Base-by-base conservation (phyloP, 2,888 invertebrate genomes). In the Gasteruption jaculator region DNA sequence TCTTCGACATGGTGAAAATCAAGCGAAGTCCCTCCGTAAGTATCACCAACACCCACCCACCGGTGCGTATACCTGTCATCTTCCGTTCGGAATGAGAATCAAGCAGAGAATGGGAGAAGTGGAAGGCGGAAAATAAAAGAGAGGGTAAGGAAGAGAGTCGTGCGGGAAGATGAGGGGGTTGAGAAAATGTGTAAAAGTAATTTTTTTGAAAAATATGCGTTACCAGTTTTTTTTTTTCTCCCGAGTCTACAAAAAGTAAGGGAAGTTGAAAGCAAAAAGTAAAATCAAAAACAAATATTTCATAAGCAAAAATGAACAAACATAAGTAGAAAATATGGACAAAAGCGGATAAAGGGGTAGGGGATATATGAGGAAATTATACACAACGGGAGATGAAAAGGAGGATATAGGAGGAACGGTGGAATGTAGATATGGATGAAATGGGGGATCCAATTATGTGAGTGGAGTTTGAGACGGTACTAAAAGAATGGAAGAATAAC, bases 111-210 rank as follows among this genome's bases (percentile, higher is more conserved):
- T 16, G 36, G 18, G 26, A 10, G 29, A 19, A 15, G 22, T n/a
- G 22, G 30, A 41, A 26, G 21, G 35, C 25, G 34, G 18, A 24
- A 15, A 16, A 25, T 33, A 26, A 14, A 18, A 31, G 22, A 41
- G 31, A 22, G 21, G 15, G 31, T 14, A 34, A 16, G 20, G 18
- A 12, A 41, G 40, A 43, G 22, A 24, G 25, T 25, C 22, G 32
- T 33, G 16, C 25, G 11, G 26, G 24, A 29, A 33, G 39, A 41
- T 38, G 20, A 29, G 26, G 33, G 27, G 12, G 25, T 25, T 25
- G 32, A 40, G 32, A 33, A 39, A 25, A 29, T 12, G 35, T 11
- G 34, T 35, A 36, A 26, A 30, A 33, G 35, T 7, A 29, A n/a
- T n/a, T n/a, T n/a, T n/a, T n/a, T n/a, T n/a, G n/a, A n/a, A n/a